These are phyloP conservation scores for Pitangus sulphuratus DNA, from an alignment of 2,797 vertebrate species.

Conservation along the genomic window DNA sequence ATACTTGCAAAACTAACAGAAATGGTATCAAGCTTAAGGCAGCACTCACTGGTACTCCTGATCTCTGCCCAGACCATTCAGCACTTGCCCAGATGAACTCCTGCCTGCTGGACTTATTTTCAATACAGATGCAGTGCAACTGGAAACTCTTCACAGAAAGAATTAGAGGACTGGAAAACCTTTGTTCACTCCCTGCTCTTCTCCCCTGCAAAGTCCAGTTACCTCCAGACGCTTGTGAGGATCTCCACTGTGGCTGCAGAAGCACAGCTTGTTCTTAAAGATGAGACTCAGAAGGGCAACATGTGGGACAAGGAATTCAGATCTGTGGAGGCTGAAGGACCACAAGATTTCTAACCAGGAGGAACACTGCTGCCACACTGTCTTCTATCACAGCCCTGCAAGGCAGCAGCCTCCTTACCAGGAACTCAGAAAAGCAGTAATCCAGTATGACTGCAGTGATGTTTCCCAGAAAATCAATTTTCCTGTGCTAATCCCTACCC, in stretches of 20 bases:
- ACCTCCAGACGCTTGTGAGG: not conserved
- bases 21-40: not conserved
- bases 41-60: not conserved
- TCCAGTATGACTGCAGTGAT: not conserved
- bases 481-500: not conserved
- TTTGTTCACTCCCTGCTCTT: not conserved
- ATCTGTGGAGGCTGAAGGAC: not conserved
- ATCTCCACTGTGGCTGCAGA: not conserved
- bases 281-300: not conserved
- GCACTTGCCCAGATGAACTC: not conserved
- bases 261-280: not conserved
- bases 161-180: not conserved
- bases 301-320: not conserved
- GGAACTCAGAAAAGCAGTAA: conserved; percentile 9
- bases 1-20: not conserved
- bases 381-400: not conserved
- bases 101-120: not conserved
- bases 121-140: not conserved
- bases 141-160: not conserved
- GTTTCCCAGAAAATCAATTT: conserved; percentile 39
- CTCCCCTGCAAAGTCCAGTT: not conserved
- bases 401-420: not conserved
- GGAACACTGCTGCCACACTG: not conserved
- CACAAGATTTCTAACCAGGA: not conserved
- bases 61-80: not conserved